These are phyloP conservation scores for Dolomedes plantarius DNA, from an alignment of 2,888 invertebrate species.

Conservation along the genomic window DNA sequence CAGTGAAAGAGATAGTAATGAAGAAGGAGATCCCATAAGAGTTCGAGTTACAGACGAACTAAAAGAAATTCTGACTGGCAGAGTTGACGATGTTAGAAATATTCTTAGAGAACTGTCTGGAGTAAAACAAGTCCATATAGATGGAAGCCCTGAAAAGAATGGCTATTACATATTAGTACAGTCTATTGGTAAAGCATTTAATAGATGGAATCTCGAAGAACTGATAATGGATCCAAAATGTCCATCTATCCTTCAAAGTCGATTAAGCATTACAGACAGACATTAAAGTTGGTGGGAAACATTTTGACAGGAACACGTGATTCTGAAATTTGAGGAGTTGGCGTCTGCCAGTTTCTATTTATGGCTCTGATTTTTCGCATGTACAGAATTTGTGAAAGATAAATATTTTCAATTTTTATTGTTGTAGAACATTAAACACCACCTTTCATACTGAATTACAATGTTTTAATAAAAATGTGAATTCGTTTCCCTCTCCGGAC, in stretches of 20 bases:
- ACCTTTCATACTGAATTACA: no score
- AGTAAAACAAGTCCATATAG: constrained; percentile 41
- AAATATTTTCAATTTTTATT: no score
- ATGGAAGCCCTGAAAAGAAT: constrained; percentile 16
- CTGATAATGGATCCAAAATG: constrained; percentile 46
- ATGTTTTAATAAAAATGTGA: no score
- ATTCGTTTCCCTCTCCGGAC: no score
- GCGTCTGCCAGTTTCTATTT: no score
- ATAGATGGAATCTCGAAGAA: constrained; percentile 55
- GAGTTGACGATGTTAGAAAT: constrained; percentile 15
- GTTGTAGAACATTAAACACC: no score
- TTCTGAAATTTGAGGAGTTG: no score
- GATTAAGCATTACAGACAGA: no score
- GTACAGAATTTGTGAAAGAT: no score
- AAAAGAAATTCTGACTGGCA: constrained; percentile 18
- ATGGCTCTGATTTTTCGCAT: no score
- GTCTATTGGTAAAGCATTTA: constrained; percentile 41
- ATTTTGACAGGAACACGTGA: no score
- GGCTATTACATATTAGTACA: constrained; percentile 50
- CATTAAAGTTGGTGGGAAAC: no score
- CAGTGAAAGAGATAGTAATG: not conserved
- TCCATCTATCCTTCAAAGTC: not conserved
- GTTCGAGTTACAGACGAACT: constrained; percentile 36
- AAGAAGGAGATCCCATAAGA: constrained; percentile 56
- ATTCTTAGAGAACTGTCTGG: constrained; percentile 28